Base-by-base conservation (phyloP, 2,113 vertebrate genomes). In the Pelecanus crispus region DNA sequence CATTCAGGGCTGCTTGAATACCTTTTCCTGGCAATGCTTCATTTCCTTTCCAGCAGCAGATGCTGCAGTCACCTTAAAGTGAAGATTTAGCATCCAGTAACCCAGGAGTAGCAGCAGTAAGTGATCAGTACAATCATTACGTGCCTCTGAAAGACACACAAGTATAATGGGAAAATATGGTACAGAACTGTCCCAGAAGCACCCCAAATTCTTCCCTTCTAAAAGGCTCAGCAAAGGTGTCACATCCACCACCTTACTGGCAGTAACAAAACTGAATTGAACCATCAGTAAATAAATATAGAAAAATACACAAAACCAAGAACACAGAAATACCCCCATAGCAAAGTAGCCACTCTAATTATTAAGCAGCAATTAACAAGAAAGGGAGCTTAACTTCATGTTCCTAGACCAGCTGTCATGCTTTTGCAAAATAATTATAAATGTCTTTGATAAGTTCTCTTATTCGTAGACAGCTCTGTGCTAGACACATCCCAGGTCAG, bases 401-500 rank as follows among this genome's bases (percentile, higher is more conserved):
- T 80, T 91, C 49, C 34, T 52, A 28, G 19, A 53, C 11, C 32
- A 82, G 36, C 79, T 86, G 50, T 55, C 75, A 58, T 31, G 28
- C 8, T 26, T 80, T 70, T 92, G 22, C 32, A 55, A 38, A 88
- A 67, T 40, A 71, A 84, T 68, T 65, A 59, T 38, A 38, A 61
- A 77, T 38, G 25, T 44, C 25, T 90, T 77, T 40, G 42, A 13
- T 75, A 53, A 34, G 4, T 89, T 59, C 61, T 34, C 14, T 44
- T 55, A 56, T 42, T 79, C 92, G 32, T 90, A 99, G 98, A 98
- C 62, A 97, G 97, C 29, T 97, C 97, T 44, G 94, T 97, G 55
- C 83, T 98, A 72, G 97, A 98, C 83, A 98, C 97, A 25, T 96
- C 98, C 85, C 92, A 91, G 82, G 98, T 98, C 68, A 98, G 97